Conservation (phyloP, 2,113 vertebrate species). For the Notothenia rossii region DNA sequence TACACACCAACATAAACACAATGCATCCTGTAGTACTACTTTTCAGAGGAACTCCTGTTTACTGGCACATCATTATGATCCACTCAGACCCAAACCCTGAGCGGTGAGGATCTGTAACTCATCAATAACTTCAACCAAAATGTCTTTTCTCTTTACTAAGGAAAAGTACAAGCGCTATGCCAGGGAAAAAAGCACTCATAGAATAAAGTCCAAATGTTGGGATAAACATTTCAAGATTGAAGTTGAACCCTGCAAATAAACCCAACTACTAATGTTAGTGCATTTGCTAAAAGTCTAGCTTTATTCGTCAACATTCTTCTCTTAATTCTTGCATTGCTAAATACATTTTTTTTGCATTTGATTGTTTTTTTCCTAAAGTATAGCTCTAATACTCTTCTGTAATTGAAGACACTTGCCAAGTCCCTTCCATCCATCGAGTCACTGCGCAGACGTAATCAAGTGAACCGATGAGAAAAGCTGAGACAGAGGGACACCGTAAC, state of each 20-base stretch:
- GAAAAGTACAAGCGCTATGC: no score
- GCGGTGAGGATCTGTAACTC: not conserved
- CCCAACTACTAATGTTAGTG: no score
- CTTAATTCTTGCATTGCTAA: no score
- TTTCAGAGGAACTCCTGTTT: not conserved
- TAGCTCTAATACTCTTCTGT: no score
- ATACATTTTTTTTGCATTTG: no score
- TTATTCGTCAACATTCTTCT: no score
- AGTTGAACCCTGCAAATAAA: no score
- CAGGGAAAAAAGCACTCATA: no score
- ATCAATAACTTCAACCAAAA: not conserved
- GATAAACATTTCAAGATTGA: no score
- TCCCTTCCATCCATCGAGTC: not conserved
- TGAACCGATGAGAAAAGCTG: conserved; percentile 40
- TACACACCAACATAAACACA: not conserved
- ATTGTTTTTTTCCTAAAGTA: no score
- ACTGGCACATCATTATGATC: not conserved
- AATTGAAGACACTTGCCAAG: not conserved
- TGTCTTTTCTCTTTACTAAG: not conserved
- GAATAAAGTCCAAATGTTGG: no score
- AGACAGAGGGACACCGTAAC: conserved; percentile 54
- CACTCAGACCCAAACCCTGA: not conserved
- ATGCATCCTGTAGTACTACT: not conserved
- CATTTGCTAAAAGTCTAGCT: no score
- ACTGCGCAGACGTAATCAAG: conserved; percentile 32